A percentile compares a stretch with the other conserved stretches of the same genome.
These are phyloP conservation scores for Cavia aperea DNA, from an alignment of 2,113 vertebrate species.

Conservation along the genomic window DNA sequence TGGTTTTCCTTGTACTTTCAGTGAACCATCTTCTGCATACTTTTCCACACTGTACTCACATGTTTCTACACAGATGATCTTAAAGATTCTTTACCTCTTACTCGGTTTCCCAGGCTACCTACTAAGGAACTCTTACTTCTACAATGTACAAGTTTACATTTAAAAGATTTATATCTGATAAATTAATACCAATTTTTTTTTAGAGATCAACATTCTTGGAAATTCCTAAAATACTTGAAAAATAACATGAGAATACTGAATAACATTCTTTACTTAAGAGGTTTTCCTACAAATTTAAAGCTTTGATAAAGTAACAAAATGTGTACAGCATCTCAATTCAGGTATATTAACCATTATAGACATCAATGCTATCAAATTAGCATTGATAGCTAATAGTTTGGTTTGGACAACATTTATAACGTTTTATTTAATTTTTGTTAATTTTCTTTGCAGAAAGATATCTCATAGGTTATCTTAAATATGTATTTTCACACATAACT, in stretches of 20 bases:
- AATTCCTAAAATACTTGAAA: not conserved
- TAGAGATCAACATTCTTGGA: not conserved
- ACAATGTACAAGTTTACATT: not conserved
- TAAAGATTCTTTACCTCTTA: not conserved
- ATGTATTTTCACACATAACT: not conserved
- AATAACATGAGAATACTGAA: not conserved
- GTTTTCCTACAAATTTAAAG: not conserved
- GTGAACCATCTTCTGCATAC: not conserved
- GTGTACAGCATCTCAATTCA: not conserved
- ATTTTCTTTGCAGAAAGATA: not conserved
- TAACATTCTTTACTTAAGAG: not conserved
- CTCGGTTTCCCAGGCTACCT: not conserved
- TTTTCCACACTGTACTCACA: not conserved
- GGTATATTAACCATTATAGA: not conserved
- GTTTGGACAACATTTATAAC: not conserved
- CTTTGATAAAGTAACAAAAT: slow-evolving; percentile 25
- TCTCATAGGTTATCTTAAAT: not conserved
- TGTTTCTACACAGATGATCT: not conserved
- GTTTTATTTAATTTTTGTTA: not conserved
- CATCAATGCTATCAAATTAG: not conserved
- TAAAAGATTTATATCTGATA: not conserved
- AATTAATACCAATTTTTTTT: not conserved
- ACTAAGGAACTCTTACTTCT: not conserved
- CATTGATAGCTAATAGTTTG: not conserved
- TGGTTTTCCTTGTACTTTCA: not conserved